These are phyloP conservation scores for Dryobotodes eremita DNA, from an alignment of 2,888 invertebrate species.

Conservation along the genomic window DNA sequence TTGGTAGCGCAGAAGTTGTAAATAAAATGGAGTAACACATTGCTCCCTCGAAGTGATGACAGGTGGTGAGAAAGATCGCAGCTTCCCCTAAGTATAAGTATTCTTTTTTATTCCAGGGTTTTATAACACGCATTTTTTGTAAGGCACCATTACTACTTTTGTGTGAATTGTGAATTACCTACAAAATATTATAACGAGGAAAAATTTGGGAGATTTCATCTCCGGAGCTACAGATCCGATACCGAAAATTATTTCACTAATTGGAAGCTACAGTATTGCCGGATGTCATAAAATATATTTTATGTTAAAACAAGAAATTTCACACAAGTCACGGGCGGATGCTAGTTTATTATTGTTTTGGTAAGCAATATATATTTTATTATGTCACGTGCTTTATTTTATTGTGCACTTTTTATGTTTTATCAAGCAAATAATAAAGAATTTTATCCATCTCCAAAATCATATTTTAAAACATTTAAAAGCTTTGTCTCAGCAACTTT, in stretches of 20 bases:
- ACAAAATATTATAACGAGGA: background rate
- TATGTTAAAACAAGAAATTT: background rate
- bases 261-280: background rate
- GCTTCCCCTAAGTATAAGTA: constrained; percentile 30
- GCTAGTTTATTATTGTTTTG: background rate
- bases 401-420: background rate
- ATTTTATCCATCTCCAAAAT: background rate
- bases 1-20: constrained; percentile 74
- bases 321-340: background rate
- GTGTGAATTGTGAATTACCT: background rate
- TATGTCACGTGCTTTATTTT: background rate
- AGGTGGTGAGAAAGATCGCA: constrained; percentile 71
- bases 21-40: constrained; percentile 77
- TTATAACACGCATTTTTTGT: constrained; percentile 19
- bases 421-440: background rate
- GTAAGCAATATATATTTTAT: background rate
- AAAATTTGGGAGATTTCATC: background rate
- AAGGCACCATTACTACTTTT: background rate
- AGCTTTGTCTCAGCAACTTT: background rate
- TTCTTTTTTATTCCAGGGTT: constrained; percentile 6
- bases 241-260: background rate
- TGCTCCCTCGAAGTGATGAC: constrained; percentile 79
- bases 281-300: background rate
- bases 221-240: background rate
- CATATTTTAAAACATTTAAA: background rate